Conservation (phyloP, 1,140 invertebrate genomes). For the Anagrus nilaparvatae region DNA sequence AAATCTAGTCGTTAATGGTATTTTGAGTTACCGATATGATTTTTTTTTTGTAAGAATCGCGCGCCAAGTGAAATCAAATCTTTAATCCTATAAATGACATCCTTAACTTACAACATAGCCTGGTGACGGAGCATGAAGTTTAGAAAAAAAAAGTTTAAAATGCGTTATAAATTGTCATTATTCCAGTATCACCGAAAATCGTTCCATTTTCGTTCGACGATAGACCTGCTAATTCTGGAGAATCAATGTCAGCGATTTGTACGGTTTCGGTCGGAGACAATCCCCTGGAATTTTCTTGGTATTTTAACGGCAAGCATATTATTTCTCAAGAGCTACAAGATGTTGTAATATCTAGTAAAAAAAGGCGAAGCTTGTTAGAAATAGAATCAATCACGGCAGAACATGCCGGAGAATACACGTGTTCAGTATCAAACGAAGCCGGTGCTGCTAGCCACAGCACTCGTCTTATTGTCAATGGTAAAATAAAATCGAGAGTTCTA, state of each 20-base stretch:
- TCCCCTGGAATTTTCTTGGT: conserved; percentile 21
- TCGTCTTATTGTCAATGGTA: conserved; percentile 27
- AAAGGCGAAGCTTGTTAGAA: conserved; percentile 10
- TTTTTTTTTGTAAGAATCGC: too few relatives aligned
- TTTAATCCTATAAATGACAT: too few relatives aligned
- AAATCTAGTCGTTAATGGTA: conserved; percentile 28
- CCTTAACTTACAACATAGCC: too few relatives aligned
- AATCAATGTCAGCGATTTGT: conserved; percentile 54
- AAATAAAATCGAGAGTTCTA: too few relatives aligned
- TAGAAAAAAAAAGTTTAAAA: too few relatives aligned
- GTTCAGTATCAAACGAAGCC: conserved; percentile 32
- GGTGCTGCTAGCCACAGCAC: conserved; percentile 29
- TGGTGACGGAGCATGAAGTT: too few relatives aligned
- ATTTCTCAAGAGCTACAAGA: conserved; percentile 3
- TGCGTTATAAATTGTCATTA: too few relatives aligned
- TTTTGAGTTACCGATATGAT: too few relatives aligned
- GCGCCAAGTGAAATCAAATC: too few relatives aligned
- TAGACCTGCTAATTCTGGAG: conserved; percentile 57
- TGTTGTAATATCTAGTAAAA: conserved; percentile 8
- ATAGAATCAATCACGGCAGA: conserved; percentile 23
- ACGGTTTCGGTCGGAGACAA: conserved; percentile 45
- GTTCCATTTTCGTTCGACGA: conserved; percentile 53
- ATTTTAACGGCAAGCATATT: conserved; percentile 11
- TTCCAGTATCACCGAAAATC: conserved; percentile 57
- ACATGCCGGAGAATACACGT: conserved; percentile 30